Conservation (phyloP, 2,888 invertebrate genomes). For the Melanostoma scalare region DNA sequence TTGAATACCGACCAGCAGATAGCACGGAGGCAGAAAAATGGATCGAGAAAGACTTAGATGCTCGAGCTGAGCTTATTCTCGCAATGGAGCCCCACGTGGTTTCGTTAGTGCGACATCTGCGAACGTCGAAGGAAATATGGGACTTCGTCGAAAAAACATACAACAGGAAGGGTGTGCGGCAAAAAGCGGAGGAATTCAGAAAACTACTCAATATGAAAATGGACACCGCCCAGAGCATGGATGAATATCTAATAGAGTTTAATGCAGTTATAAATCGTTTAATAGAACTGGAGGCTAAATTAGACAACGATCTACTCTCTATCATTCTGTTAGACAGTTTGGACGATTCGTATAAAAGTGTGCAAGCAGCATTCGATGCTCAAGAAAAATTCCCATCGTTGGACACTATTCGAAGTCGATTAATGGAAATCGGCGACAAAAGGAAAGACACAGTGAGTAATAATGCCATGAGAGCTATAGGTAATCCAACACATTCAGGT, state of each 20-base stretch:
- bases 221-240: constrained; percentile 6
- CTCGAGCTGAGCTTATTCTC: constrained; percentile 26
- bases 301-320: constrained; percentile 27
- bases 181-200: constrained; percentile 36
- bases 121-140: constrained; percentile 45
- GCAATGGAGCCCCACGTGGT: too few species aligned
- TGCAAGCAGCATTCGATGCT: constrained; percentile 9
- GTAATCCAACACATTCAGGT: constrained; percentile 2
- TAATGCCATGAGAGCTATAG: constrained; percentile 12
- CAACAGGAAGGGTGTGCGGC: constrained; percentile 35
- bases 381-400: not conserved
- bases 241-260: constrained; percentile 25
- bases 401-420: not conserved
- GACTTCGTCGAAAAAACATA: constrained; percentile 27
- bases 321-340: constrained; percentile 17
- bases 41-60: constrained; percentile 41
- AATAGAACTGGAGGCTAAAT: constrained; percentile 26
- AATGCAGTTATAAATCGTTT: constrained; percentile 5
- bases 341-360: constrained; percentile 16
- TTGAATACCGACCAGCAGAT: not conserved
- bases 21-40: constrained; percentile 26
- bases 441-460: constrained; percentile 1
- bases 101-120: too few species aligned
- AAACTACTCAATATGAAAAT: constrained; percentile 35
- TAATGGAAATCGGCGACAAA: constrained; percentile 5